Percentiles rank a stretch among this genome's conserved stretches.
These are phyloP conservation scores for Okamejei kenojei DNA, from an alignment of 2,797 vertebrate species.

Conservation along the genomic window DNA sequence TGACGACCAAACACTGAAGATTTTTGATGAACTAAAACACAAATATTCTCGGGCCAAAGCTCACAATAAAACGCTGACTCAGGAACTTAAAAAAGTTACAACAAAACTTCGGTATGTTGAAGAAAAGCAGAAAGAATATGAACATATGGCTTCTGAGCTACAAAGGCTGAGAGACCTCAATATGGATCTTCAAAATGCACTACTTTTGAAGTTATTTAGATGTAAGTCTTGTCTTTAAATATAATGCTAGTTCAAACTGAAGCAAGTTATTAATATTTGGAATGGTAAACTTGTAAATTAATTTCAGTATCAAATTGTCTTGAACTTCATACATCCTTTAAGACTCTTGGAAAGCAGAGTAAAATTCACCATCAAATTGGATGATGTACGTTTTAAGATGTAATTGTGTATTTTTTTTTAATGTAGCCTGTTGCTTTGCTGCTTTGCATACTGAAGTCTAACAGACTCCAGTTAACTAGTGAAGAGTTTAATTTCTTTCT, in stretches of 20 bases:
- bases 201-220: conserved; percentile 37
- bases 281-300: not conserved
- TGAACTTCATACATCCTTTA: not conserved
- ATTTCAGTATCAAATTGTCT: not conserved
- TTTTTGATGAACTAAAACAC: conserved; percentile 36
- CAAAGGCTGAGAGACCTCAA: conserved; percentile 34
- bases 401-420: not conserved
- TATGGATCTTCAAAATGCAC: conserved; percentile 36
- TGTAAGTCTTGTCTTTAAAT: conserved; percentile 13
- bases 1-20: conserved; percentile 22
- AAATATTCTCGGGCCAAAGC: conserved; percentile 33
- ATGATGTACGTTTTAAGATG: not conserved
- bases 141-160: conserved; percentile 36
- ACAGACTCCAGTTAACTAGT: not conserved
- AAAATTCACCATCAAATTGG: not conserved
- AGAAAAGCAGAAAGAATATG: conserved; percentile 36
- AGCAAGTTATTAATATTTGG: not conserved
- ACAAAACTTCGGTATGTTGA: conserved; percentile 32
- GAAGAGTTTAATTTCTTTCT: not conserved
- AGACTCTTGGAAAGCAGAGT: not conserved
- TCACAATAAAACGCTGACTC: conserved; percentile 27
- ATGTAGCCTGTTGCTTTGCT: not conserved
- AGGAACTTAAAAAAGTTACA: conserved; percentile 25
- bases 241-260: too few species aligned
- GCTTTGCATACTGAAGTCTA: not conserved